Evolutionary conservation across 2,113 vertebrate species (phyloP).

Genomic region (Forbesichthys papilliferus): DNA sequence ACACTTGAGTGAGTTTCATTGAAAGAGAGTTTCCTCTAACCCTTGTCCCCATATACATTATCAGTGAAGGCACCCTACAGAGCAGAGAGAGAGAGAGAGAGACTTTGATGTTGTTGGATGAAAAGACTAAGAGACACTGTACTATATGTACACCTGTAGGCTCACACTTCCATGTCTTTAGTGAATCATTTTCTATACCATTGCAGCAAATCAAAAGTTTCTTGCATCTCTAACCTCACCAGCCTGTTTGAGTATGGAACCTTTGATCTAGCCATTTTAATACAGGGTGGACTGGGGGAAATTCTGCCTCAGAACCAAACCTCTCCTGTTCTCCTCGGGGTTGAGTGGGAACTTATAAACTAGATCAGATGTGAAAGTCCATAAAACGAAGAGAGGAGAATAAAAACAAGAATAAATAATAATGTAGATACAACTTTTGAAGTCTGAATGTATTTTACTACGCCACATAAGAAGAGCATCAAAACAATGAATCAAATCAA

Average conservation of each 20-base stretch:
- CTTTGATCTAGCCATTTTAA: slow-evolving; percentile 46
- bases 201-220: slow-evolving; percentile 46
- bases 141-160: slow-evolving; percentile 23
- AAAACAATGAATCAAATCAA: too few species aligned
- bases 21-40: slow-evolving; percentile 17
- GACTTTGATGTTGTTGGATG: slow-evolving; percentile 53
- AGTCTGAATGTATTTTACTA: too few species aligned
- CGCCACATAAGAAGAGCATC: too few species aligned
- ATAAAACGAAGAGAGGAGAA: not conserved
- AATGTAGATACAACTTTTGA: too few species aligned
- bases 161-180: slow-evolving; percentile 49
- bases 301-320: slow-evolving; percentile 7
- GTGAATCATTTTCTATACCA: slow-evolving; percentile 37
- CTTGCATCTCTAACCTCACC: slow-evolving; percentile 36
- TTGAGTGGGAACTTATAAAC: not conserved
- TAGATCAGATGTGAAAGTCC: slow-evolving; percentile 9
- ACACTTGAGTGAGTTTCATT: slow-evolving; percentile 12
- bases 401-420: too few species aligned
- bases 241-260: slow-evolving; percentile 27
- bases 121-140: slow-evolving; percentile 20
- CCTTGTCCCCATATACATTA: slow-evolving; percentile 36
- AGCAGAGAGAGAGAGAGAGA: not conserved
- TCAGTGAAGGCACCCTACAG: slow-evolving; percentile 24
- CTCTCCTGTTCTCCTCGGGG: not conserved
- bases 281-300: slow-evolving; percentile 8